phyloP scores from a whole-genome alignment of 2,113 vertebrate species.

The Scopus umbretta region DNA sequence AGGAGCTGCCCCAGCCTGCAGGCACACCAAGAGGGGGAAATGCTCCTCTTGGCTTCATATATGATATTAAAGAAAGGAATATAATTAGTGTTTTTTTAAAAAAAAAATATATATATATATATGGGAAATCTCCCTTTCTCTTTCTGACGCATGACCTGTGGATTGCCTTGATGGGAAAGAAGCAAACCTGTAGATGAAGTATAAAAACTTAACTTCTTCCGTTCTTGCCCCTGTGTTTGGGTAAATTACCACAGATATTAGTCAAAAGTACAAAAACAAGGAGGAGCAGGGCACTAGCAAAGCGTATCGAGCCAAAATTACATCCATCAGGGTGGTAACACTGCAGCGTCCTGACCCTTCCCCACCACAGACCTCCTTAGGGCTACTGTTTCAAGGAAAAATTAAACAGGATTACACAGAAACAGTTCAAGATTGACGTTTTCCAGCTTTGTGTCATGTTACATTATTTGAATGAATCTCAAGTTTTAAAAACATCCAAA shows the following conservation, averaged over 20 bases:
- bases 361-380: neutral
- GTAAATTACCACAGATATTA: neutral
- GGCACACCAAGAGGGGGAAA: neutral
- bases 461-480: slow-evolving; percentile 17
- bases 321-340: neutral
- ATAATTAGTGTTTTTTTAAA: neutral
- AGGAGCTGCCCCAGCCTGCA: neutral
- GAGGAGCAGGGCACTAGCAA: neutral
- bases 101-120: no score
- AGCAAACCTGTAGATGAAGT: neutral
- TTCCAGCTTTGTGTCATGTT: slow-evolving; percentile 34
- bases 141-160: neutral
- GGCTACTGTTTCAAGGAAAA: slow-evolving; percentile 38
- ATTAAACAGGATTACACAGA: slow-evolving; percentile 8
- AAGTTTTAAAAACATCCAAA: neutral
- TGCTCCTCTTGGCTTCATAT: neutral
- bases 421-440: slow-evolving; percentile 1
- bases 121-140: neutral
- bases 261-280: neutral
- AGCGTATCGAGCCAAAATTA: neutral
- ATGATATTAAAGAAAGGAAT: neutral
- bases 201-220: neutral
- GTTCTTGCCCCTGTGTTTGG: neutral
- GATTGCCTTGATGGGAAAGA: neutral
- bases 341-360: neutral